phyloP scores from a whole-genome alignment of 2,888 invertebrate genomes.

The Volucella zonaria region DNA sequence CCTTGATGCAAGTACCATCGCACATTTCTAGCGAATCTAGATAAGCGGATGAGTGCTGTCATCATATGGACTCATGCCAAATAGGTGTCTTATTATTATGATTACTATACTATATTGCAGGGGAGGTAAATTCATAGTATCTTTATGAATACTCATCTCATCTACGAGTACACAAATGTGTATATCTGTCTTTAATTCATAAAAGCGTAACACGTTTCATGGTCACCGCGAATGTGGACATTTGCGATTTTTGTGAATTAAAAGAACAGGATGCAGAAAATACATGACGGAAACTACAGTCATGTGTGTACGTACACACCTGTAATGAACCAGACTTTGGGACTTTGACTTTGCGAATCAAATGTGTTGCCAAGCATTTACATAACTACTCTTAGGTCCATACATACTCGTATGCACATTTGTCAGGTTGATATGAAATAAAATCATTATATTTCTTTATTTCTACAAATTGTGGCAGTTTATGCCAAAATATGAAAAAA shows the following conservation, averaged over 20 bases:
- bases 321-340: slow-evolving; percentile 39
- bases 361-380: slow-evolving; percentile 48
- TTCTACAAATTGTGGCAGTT: slow-evolving; percentile 49
- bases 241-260: slow-evolving; percentile 68
- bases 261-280: slow-evolving; percentile 47
- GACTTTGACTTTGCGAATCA: slow-evolving; percentile 41
- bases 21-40: slow-evolving; percentile 54
- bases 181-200: slow-evolving; percentile 58
- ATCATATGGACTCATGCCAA: slow-evolving; percentile 72
- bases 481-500: slow-evolving; percentile 61
- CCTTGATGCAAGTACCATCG: slow-evolving; percentile 6
- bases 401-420: not conserved
- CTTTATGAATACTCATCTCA: slow-evolving; percentile 49
- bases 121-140: slow-evolving; percentile 62
- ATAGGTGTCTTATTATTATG: slow-evolving; percentile 74
- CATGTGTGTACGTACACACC: not conserved
- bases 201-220: slow-evolving; percentile 71
- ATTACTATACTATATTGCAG: slow-evolving; percentile 51
- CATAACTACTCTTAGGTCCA: not conserved
- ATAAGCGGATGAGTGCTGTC: slow-evolving; percentile 73
- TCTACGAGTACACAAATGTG: no score
- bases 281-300: not conserved
- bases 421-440: slow-evolving; percentile 5
- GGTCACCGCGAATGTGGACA: slow-evolving; percentile 61
- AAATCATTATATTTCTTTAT: slow-evolving; percentile 43